These are phyloP conservation scores for Andrena dorsata DNA, from an alignment of 2,888 invertebrate species.

Conservation along the genomic window DNA sequence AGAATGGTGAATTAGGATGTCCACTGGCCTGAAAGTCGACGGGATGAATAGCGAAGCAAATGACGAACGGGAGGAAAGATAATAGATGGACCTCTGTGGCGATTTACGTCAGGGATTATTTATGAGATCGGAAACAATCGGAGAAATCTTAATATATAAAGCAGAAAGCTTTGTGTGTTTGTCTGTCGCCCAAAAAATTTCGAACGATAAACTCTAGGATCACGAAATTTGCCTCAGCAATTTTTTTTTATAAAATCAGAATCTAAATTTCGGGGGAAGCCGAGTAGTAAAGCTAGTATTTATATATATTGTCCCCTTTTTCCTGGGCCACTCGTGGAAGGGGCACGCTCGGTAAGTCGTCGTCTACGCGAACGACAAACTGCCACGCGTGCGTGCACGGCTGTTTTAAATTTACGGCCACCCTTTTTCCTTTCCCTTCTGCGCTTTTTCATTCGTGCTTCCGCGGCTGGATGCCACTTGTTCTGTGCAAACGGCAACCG, in stretches of 20 bases:
- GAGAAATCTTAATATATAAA: slow-evolving; percentile 41
- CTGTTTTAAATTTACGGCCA: slow-evolving; percentile 74
- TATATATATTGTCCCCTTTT: slow-evolving; percentile 17
- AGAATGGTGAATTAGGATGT: background rate
- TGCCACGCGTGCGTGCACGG: slow-evolving; percentile 69
- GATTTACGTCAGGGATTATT: slow-evolving; percentile 30
- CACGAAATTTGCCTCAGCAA: too few relatives aligned
- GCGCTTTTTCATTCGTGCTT: slow-evolving; percentile 46
- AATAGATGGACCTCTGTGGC: background rate
- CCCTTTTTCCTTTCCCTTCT: slow-evolving; percentile 63
- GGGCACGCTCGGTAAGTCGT: slow-evolving; percentile 71
- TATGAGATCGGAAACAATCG: slow-evolving; percentile 36
- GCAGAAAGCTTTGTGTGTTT: too few relatives aligned
- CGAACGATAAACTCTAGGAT: too few relatives aligned
- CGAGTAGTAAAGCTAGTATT: too few relatives aligned
- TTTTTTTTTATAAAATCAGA: too few relatives aligned
- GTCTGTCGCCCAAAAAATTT: too few relatives aligned
- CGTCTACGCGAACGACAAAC: slow-evolving; percentile 70
- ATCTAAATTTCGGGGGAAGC: too few relatives aligned
- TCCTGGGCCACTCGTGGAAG: slow-evolving; percentile 17
- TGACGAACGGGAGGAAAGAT: background rate
- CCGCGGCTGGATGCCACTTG: slow-evolving; percentile 49
- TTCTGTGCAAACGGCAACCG: slow-evolving; percentile 51
- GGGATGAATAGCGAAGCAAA: background rate
- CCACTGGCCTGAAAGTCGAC: background rate